Evolutionary conservation across 2,888 invertebrate species (phyloP).

Genomic region (Ectobius pallidus): DNA sequence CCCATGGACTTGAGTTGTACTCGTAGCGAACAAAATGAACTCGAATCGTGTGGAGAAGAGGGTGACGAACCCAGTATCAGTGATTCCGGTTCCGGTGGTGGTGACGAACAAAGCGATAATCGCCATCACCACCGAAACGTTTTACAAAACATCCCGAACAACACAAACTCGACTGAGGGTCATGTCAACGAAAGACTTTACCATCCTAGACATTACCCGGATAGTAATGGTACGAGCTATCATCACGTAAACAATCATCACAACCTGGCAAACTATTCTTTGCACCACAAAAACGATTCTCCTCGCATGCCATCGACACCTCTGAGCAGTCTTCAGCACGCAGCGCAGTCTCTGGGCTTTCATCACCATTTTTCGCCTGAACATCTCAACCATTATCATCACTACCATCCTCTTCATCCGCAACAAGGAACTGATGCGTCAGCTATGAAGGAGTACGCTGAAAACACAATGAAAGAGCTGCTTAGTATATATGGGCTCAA

Average conservation of each 20-base stretch:
- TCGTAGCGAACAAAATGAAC: slow-evolving; percentile 47
- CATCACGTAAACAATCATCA: background rate
- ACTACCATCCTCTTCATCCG: background rate
- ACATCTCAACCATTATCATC: slow-evolving; percentile 34
- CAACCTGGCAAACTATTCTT: background rate
- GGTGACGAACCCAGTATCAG: slow-evolving; percentile 40
- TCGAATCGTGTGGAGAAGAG: slow-evolving; percentile 48
- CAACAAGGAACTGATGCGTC: slow-evolving; percentile 56
- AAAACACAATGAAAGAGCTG: slow-evolving; percentile 79
- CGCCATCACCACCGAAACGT: slow-evolving; percentile 4
- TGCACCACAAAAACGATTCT: slow-evolving; percentile 16
- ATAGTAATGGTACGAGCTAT: slow-evolving; percentile 10
- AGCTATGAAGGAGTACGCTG: slow-evolving; percentile 76
- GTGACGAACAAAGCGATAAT: background rate
- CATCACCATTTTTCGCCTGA: slow-evolving; percentile 30
- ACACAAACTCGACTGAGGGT: background rate
- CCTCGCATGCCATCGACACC: background rate
- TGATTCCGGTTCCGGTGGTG: slow-evolving; percentile 39
- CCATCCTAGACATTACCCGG: slow-evolving; percentile 2
- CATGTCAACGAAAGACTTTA: slow-evolving; percentile 19
- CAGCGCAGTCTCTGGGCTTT: background rate
- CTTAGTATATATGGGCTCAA: slow-evolving; percentile 78
- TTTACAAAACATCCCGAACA: background rate
- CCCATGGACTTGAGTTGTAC: slow-evolving; percentile 53
- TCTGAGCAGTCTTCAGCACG: slow-evolving; percentile 1